phyloP scores from a whole-genome alignment of 2,888 invertebrate species.

The Therioaphis trifolii region DNA sequence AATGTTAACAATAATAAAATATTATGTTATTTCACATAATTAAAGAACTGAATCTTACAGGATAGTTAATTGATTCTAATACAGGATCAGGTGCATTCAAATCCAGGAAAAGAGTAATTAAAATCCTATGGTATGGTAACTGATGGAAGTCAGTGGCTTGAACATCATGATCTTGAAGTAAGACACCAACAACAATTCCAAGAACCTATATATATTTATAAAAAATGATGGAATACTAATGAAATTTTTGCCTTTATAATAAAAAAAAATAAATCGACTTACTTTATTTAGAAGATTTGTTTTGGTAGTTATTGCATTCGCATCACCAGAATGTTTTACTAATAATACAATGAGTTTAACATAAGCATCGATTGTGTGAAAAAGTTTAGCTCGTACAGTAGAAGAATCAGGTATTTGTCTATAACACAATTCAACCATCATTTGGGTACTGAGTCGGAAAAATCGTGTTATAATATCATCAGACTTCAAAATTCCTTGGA shows the following conservation, averaged over 20 bases:
- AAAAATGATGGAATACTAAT: neutral
- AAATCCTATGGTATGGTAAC: conserved; percentile 95
- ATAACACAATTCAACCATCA: conserved; percentile 95
- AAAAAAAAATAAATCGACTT: conserved; percentile 72
- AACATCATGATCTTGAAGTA: conserved; percentile 95
- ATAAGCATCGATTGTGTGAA: conserved; percentile 94
- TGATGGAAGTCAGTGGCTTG: conserved; percentile 93
- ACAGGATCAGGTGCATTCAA: conserved; percentile 93
- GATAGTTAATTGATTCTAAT: conserved; percentile 93
- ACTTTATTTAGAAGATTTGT: conserved; percentile 96
- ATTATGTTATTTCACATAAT: no score
- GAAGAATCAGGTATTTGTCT: conserved; percentile 79
- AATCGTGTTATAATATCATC: conserved; percentile 97
- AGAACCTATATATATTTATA: conserved; percentile 71
- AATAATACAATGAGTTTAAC: conserved; percentile 92
- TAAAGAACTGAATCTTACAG: conserved; percentile 26
- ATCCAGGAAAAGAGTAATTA: conserved; percentile 96
- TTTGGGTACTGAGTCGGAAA: conserved; percentile 95
- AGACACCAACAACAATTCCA: conserved; percentile 94
- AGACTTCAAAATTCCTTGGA: conserved; percentile 94
- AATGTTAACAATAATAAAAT: neutral
- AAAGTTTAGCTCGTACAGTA: conserved; percentile 83
- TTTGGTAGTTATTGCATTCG: conserved; percentile 92
- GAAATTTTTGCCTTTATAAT: neutral
- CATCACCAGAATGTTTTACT: conserved; percentile 94